Percentiles rank a stretch among this genome's conserved stretches.
Conservation (phyloP, 2,888 invertebrate genomes). For the Oxytorus armatus region DNA sequence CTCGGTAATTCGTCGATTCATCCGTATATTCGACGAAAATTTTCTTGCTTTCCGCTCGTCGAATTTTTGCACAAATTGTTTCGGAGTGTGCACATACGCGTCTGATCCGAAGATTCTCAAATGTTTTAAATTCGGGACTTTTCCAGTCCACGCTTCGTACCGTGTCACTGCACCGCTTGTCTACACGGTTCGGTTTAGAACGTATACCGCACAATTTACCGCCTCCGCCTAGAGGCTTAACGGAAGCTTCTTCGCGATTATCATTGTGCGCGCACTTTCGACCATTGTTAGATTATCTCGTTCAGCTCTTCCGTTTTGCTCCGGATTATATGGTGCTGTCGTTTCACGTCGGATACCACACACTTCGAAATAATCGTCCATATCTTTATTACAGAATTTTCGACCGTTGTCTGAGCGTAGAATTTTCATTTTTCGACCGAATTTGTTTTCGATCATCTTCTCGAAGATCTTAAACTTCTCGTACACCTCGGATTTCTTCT, state of each 20-base stretch:
- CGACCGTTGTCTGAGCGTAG: conserved; percentile 58
- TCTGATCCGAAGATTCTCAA: neutral
- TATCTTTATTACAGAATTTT: conserved; percentile 47
- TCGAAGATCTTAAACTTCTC: conserved; percentile 45
- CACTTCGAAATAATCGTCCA: conserved; percentile 37
- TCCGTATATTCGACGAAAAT: conserved; percentile 28
- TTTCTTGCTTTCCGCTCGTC: neutral
- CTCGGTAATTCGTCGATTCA: conserved; percentile 3
- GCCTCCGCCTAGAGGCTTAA: conserved; percentile 68
- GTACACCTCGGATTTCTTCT: conserved; percentile 47
- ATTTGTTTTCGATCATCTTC: conserved; percentile 42
- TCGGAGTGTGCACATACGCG: conserved; percentile 19
- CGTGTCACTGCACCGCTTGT: conserved; percentile 31
- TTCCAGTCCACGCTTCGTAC: conserved; percentile 24
- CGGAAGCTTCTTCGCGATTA: conserved; percentile 28
- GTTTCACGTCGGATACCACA: conserved; percentile 55
- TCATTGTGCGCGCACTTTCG: no score
- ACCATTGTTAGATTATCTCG: conserved; percentile 73
- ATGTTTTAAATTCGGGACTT: neutral
- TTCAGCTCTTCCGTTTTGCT: conserved; percentile 69
- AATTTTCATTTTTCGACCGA: conserved; percentile 41
- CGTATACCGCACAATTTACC: conserved; percentile 64
- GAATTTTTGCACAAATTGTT: conserved; percentile 15
- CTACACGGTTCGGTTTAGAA: conserved; percentile 32
- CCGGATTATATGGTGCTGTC: conserved; percentile 57